Conservation (phyloP, 2,797 vertebrate species). For the Micromesistius poutassou region DNA sequence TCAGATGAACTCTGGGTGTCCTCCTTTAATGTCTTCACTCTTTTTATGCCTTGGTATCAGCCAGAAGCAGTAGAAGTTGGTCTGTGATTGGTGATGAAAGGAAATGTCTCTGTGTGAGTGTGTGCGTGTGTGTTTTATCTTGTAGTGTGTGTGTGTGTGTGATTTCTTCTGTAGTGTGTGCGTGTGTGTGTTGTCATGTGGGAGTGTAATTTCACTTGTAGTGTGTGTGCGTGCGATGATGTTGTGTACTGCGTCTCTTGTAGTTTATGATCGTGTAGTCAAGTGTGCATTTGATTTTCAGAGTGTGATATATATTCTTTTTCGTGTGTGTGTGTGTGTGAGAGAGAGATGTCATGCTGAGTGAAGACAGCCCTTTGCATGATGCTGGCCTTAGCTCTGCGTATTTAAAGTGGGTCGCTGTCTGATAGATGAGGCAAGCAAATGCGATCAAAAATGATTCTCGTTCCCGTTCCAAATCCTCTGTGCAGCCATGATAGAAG, state of each 20-base stretch:
- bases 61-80: background rate
- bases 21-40: background rate
- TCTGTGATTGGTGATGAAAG: background rate
- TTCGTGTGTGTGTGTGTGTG: too few relatives aligned
- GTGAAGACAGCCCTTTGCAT: background rate
- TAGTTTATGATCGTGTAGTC: background rate
- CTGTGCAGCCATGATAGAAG: background rate
- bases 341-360: background rate
- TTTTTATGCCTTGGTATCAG: background rate
- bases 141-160: background rate
- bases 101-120: background rate
- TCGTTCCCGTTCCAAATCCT: background rate
- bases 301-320: too few relatives aligned
- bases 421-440: background rate
- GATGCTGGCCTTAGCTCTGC: background rate
- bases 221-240: background rate
- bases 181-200: background rate
- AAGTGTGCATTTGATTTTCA: too few relatives aligned
- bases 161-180: background rate
- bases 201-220: background rate
- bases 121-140: background rate
- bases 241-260: background rate
- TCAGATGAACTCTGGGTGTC: conserved; percentile 1
- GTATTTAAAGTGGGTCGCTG: background rate
- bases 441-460: background rate